phyloP scores from a whole-genome alignment of 1,140 invertebrate species.

The Galleria mellonella region DNA sequence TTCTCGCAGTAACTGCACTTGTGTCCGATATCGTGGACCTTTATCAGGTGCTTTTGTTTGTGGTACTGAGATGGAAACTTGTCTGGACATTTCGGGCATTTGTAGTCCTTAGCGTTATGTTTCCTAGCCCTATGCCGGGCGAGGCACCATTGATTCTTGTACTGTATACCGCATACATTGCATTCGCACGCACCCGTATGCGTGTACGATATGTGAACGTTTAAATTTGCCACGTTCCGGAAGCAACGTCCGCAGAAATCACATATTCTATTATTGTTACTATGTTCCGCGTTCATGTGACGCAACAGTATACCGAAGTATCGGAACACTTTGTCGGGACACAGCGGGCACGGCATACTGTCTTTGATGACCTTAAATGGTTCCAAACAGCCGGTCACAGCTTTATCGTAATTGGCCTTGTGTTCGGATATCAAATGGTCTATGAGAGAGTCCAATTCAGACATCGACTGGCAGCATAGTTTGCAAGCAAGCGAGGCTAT shows the following conservation, averaged over 20 bases:
- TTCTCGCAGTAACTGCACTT: constrained; percentile 50
- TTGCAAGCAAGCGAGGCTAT: constrained; percentile 41
- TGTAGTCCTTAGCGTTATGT: constrained; percentile 49
- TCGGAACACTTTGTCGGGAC: constrained; percentile 33
- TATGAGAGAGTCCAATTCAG: constrained; percentile 34
- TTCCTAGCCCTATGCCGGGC: constrained; percentile 41
- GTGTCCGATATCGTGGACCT: constrained; percentile 48
- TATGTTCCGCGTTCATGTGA: constrained; percentile 52
- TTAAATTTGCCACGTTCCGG: constrained; percentile 40
- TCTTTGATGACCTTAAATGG: constrained; percentile 49
- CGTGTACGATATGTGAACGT: constrained; percentile 41
- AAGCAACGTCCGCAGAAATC: constrained; percentile 55
- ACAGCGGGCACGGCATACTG: constrained; percentile 46
- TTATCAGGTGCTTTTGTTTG: constrained; percentile 56
- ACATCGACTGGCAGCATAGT: constrained; percentile 32
- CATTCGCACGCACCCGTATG: constrained; percentile 45
- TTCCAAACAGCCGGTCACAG: constrained; percentile 36
- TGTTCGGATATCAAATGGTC: constrained; percentile 49
- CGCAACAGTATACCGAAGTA: constrained; percentile 47
- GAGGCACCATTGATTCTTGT: constrained; percentile 49
- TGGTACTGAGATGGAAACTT: constrained; percentile 52
- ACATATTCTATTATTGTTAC: constrained; percentile 50
- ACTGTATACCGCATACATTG: constrained; percentile 42
- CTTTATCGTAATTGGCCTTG: constrained; percentile 44
- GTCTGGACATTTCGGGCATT: constrained; percentile 54